Percentiles rank a stretch among this genome's conserved stretches.
phyloP scores from a whole-genome alignment of 92 coral and sea anemone species.

The Porites cylindrica region DNA sequence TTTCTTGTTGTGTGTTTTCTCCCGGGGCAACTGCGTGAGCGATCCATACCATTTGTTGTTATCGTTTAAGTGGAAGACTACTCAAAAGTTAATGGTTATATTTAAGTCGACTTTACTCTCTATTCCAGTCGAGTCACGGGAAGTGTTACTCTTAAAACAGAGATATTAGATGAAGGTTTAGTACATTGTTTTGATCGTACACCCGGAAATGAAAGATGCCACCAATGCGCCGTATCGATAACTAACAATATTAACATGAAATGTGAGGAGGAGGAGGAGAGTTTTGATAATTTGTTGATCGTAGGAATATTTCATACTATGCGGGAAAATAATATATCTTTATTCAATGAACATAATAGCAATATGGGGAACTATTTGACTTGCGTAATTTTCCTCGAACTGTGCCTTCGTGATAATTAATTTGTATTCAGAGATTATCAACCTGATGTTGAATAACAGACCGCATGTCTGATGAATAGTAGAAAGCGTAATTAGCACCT shows the following conservation, averaged over 20 bases:
- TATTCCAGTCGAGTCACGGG: not conserved
- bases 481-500: not conserved
- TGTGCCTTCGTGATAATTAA: conserved; percentile 7
- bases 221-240: not conserved
- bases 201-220: not conserved
- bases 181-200: not conserved
- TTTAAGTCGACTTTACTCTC: not conserved
- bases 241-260: not conserved
- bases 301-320: not conserved
- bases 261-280: not conserved
- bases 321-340: not conserved
- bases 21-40: conserved; percentile 12
- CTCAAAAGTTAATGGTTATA: not conserved
- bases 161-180: too few relatives aligned
- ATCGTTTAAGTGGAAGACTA: not conserved
- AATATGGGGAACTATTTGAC: not conserved
- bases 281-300: not conserved
- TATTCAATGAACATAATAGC: not conserved
- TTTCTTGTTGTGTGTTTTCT: not conserved
- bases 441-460: not conserved
- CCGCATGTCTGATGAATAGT: not conserved
- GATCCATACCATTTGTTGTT: not conserved
- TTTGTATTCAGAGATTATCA: conserved; percentile 4
- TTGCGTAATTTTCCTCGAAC: not conserved
- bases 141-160: not conserved